Percentiles rank a stretch among this genome's conserved stretches.
phyloP scores from a whole-genome alignment of 2,113 vertebrate species.

The Rhipidura dahli region DNA sequence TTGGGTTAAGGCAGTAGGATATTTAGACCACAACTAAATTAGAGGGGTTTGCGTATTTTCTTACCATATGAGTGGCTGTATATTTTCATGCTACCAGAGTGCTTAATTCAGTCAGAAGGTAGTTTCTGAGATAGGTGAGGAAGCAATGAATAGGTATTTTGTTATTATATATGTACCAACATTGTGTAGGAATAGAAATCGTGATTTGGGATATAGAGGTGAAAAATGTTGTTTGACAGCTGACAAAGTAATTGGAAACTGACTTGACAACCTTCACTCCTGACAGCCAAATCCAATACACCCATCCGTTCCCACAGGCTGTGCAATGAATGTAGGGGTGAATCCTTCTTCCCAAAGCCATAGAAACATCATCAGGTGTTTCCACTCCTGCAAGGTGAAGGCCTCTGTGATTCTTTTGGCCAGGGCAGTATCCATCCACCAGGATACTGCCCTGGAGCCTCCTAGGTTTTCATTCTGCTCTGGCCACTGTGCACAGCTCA shows the following conservation, averaged over 20 bases:
- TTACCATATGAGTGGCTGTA: background rate
- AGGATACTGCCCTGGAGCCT: background rate
- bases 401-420: background rate
- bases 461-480: background rate
- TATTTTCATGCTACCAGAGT: background rate
- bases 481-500: background rate
- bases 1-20: background rate
- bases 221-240: background rate
- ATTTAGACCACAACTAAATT: background rate
- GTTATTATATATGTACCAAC: background rate
- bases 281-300: background rate
- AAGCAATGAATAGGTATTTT: background rate
- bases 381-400: background rate
- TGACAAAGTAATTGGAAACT: background rate
- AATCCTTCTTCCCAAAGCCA: background rate
- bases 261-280: background rate
- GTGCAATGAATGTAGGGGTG: background rate
- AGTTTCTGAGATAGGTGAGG: background rate
- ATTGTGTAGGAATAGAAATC: background rate
- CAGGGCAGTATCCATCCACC: background rate
- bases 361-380: background rate
- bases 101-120: background rate
- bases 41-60: background rate
- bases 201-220: rapidly evolving
- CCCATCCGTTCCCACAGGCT: rapidly evolving